Evolutionary conservation across 2,888 invertebrate genomes (phyloP).

Genomic region (Sinohyriopsis cumingii): DNA sequence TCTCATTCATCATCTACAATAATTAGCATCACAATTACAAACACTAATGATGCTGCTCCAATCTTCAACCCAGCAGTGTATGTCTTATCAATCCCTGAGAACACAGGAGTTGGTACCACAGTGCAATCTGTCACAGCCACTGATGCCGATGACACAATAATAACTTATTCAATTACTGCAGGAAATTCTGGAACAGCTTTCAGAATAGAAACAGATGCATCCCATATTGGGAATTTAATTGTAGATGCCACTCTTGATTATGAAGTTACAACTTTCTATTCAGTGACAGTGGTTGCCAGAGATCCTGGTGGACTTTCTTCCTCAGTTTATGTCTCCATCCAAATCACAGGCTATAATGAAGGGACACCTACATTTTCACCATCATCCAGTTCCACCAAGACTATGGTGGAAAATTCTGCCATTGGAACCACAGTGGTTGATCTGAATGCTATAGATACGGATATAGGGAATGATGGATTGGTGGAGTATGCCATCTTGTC

Average conservation of each 20-base stretch:
- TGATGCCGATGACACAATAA: slow-evolving; percentile 45
- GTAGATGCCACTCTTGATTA: slow-evolving; percentile 51
- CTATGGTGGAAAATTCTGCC: slow-evolving; percentile 38
- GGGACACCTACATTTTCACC: slow-evolving; percentile 35
- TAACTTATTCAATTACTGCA: slow-evolving; percentile 45
- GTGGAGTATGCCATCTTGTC: slow-evolving; percentile 45
- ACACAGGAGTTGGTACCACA: slow-evolving; percentile 26
- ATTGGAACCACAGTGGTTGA: slow-evolving; percentile 35
- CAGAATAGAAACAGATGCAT: slow-evolving; percentile 29
- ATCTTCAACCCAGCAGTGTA: slow-evolving; percentile 54
- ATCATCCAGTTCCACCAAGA: slow-evolving; percentile 24
- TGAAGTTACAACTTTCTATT: slow-evolving; percentile 75
- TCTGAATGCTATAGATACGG: slow-evolving; percentile 49
- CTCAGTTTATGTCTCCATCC: slow-evolving; percentile 41
- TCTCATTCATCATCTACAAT: slow-evolving; percentile 37
- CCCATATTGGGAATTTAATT: slow-evolving; percentile 36
- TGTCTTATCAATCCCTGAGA: slow-evolving; percentile 41
- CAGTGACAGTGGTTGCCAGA: slow-evolving; percentile 83
- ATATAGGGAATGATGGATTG: slow-evolving; percentile 46
- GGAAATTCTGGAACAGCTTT: slow-evolving; percentile 47
- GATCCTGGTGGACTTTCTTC: slow-evolving; percentile 68
- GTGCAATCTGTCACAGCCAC: slow-evolving; percentile 46
- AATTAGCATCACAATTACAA: slow-evolving; percentile 51
- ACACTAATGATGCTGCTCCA: slow-evolving; percentile 61
- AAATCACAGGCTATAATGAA: slow-evolving; percentile 46